These are phyloP conservation scores for Chrysomela aeneicollis DNA, from an alignment of 2,888 invertebrate species.

Conservation along the genomic window DNA sequence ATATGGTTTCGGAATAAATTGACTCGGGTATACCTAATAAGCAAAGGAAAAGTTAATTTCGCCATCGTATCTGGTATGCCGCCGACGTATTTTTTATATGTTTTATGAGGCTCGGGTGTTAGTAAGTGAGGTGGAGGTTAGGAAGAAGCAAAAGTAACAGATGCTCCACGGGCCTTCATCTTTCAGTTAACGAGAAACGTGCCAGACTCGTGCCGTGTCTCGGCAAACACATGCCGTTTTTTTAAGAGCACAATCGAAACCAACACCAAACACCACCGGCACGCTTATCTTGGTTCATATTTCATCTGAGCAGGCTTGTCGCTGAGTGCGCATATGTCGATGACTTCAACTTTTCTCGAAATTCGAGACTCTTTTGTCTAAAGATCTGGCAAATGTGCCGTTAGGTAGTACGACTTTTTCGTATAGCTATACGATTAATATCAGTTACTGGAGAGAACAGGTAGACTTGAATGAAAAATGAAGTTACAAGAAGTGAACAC, in stretches of 20 bases:
- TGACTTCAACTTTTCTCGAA: not conserved
- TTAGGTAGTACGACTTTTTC: too few species aligned
- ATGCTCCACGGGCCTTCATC: conserved; percentile 36
- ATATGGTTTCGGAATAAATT: conserved; percentile 45
- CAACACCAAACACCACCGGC: not conserved
- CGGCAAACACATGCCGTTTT: conserved; percentile 38
- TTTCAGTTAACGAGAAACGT: conserved; percentile 34
- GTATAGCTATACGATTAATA: too few species aligned
- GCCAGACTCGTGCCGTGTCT: conserved; percentile 22
- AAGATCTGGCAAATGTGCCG: too few species aligned
- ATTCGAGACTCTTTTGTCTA: not conserved
- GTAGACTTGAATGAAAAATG: too few species aligned
- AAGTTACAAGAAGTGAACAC: too few species aligned
- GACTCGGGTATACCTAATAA: conserved; percentile 44
- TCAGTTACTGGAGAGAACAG: too few species aligned
- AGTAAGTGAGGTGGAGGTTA: conserved; percentile 32
- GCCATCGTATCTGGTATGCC: conserved; percentile 37
- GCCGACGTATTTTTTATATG: conserved; percentile 34
- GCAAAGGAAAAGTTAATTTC: conserved; percentile 45
- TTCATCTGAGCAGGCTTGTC: not conserved
- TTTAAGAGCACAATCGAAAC: conserved; percentile 22
- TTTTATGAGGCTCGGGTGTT: conserved; percentile 13
- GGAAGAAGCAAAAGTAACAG: conserved; percentile 38
- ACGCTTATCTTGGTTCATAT: not conserved
- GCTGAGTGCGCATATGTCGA: not conserved